phyloP scores from a whole-genome alignment of 2,797 vertebrate species.

The Sebastes vulpes region DNA sequence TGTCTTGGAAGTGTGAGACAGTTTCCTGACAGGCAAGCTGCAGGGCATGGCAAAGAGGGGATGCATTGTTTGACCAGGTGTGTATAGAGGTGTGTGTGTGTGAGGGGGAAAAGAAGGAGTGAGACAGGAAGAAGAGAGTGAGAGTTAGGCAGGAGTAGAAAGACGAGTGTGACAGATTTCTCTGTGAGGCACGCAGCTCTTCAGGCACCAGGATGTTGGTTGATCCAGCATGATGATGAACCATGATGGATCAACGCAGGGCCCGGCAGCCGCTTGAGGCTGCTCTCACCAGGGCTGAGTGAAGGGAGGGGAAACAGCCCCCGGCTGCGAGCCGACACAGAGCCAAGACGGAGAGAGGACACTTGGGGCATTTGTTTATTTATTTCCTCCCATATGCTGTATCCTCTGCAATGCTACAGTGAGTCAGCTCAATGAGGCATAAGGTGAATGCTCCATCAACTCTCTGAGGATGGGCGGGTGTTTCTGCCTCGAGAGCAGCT shows the following conservation, averaged over 20 bases:
- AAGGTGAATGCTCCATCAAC: slow-evolving; percentile 72
- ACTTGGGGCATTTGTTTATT: slow-evolving; percentile 78
- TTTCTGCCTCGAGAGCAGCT: slow-evolving; percentile 50
- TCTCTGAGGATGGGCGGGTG: slow-evolving; percentile 56
- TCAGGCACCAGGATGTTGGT: slow-evolving; percentile 49
- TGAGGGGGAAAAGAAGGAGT: background rate
- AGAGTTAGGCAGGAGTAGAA: slow-evolving; percentile 10
- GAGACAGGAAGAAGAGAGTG: slow-evolving; percentile 9
- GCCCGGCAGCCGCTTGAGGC: slow-evolving; percentile 54
- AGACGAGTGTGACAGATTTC: slow-evolving; percentile 65
- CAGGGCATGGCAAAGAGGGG: slow-evolving; percentile 64
- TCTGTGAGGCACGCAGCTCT: slow-evolving; percentile 43
- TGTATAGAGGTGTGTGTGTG: slow-evolving; percentile 17
- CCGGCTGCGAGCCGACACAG: slow-evolving; percentile 52
- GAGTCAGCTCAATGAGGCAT: slow-evolving; percentile 79
- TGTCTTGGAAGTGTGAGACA: slow-evolving; percentile 41
- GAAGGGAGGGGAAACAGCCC: slow-evolving; percentile 53
- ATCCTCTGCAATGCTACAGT: slow-evolving; percentile 77
- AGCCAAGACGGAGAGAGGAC: slow-evolving; percentile 74
- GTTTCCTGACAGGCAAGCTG: slow-evolving; percentile 59
- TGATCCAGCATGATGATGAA: slow-evolving; percentile 70
- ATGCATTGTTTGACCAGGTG: slow-evolving; percentile 67
- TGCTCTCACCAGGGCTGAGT: slow-evolving; percentile 59
- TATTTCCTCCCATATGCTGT: slow-evolving; percentile 78
- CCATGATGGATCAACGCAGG: slow-evolving; percentile 67